Evolutionary conservation across 2,113 vertebrate species (phyloP).

Genomic region (Grus americana): DNA sequence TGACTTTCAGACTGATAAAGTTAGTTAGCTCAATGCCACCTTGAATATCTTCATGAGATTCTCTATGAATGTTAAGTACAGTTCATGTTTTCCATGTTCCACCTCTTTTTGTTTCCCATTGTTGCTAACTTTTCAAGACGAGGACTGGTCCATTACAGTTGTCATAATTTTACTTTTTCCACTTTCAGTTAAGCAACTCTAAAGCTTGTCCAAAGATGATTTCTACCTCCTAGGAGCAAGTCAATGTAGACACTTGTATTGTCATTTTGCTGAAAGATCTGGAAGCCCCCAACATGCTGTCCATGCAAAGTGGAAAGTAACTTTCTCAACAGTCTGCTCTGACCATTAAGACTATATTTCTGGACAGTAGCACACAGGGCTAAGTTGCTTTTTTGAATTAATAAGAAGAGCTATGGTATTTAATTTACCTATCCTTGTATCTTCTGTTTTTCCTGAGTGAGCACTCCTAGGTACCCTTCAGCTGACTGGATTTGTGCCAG

Average conservation of each 20-base stretch:
- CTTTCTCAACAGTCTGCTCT: not conserved
- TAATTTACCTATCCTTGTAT: not conserved
- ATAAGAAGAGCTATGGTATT: not conserved
- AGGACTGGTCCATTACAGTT: not conserved
- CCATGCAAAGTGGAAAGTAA: not conserved
- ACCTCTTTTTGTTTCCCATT: not conserved
- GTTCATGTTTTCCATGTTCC: not conserved
- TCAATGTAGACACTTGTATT: not conserved
- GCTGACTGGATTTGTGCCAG: not conserved
- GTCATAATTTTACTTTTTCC: not conserved
- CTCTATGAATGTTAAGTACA: not conserved
- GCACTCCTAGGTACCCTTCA: not conserved
- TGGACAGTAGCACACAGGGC: not conserved
- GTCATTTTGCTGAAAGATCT: not conserved
- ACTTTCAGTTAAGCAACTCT: not conserved
- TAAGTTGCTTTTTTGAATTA: not conserved
- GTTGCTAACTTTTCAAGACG: not conserved
- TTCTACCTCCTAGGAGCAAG: not conserved
- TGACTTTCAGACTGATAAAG: not conserved
- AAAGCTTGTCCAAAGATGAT: not conserved
- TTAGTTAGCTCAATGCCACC: not conserved
- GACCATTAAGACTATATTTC: not conserved
- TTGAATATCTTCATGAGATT: not conserved
- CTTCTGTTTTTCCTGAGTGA: not conserved
- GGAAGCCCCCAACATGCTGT: not conserved